Base-by-base conservation (phyloP, 2,888 invertebrate species). In the Drosophila leonis region DNA sequence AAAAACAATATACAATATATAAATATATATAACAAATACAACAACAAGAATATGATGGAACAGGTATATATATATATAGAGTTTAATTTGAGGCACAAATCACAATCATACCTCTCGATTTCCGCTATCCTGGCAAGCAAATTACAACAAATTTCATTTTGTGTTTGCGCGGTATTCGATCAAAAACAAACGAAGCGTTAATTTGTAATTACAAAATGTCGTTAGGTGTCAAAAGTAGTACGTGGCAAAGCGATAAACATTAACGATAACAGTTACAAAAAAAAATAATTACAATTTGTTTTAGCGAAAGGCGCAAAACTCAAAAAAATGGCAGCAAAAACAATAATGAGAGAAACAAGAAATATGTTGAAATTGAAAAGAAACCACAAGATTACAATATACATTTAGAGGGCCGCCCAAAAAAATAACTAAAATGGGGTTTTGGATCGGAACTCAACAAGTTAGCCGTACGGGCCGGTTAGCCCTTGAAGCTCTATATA, bases 71-170 rank as follows among this genome's bases (percentile, higher is more conserved):
- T 42, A 67, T 57, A 55, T 48, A 74, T 62, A 80, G 66, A 68
- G 83, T 90, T 92, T 92, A 83, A 90, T 52, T 69, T 69, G 80
- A 70, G 83, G 75, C 93, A 80, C 86, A 89, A 89, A 79, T 55
- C 64, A 60, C 85, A 83, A 84, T 90, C 92, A 95, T 95, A 95
- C 95, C 95, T 95, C 95, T 93, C 95, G 95, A 94, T 95, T 95
- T 93, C 95, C 95, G 95, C 95, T 95, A 94, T 95, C 95, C 95
- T 95, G 95, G 94, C 93, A 92, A 93, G 93, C 93, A 92, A 92
- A 92, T 92, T 90, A 93, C 92, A 92, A 92, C 92, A 92, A 92
- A 92, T 88, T 89, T 90, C 83, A 88, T 83, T 82, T 90, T 89
- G 87, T 72, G 85, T 90, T 88, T 90, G 78, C 82, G 88, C 80